These are phyloP conservation scores for Liasis olivaceus DNA, from an alignment of 2,797 vertebrate genomes.

Conservation along the genomic window DNA sequence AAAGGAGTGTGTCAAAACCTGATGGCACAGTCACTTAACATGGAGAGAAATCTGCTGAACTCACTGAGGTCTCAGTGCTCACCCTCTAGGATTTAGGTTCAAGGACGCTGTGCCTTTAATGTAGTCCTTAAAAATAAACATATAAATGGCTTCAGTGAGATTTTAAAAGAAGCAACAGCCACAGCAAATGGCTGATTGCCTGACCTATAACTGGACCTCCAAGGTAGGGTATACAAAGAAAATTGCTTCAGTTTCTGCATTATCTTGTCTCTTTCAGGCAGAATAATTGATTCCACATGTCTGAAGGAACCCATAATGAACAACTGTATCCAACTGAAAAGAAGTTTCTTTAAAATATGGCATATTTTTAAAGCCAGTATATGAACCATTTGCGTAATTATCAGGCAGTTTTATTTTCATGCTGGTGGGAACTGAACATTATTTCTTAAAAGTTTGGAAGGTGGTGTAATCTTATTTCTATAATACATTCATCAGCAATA, in stretches of 20 bases:
- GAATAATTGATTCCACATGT: not conserved
- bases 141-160: not conserved
- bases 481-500: not conserved
- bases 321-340: constrained; percentile 9
- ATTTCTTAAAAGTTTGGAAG: not conserved
- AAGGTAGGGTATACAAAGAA: constrained; percentile 38
- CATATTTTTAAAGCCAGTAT: not conserved
- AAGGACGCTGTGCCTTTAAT: constrained; percentile 5
- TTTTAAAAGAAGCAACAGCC: not conserved
- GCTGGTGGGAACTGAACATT: not conserved
- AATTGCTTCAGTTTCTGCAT: not conserved
- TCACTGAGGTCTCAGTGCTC: constrained; percentile 15
- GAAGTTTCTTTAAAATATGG: not conserved
- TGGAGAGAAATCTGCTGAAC: constrained; percentile 29
- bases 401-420: not conserved
- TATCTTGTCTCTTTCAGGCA: not conserved
- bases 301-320: constrained; percentile 18
- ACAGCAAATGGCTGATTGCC: not conserved
- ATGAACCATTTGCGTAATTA: not conserved
- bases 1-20: not conserved
- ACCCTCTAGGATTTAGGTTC: constrained; percentile 9
- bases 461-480: constrained; percentile 21
- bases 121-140: constrained; percentile 37
- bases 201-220: constrained; percentile 20
- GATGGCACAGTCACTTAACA: not conserved